phyloP scores from a whole-genome alignment of 37 sponge, comb jelly and placozoan species.

The Amphimedon queenslandica region DNA sequence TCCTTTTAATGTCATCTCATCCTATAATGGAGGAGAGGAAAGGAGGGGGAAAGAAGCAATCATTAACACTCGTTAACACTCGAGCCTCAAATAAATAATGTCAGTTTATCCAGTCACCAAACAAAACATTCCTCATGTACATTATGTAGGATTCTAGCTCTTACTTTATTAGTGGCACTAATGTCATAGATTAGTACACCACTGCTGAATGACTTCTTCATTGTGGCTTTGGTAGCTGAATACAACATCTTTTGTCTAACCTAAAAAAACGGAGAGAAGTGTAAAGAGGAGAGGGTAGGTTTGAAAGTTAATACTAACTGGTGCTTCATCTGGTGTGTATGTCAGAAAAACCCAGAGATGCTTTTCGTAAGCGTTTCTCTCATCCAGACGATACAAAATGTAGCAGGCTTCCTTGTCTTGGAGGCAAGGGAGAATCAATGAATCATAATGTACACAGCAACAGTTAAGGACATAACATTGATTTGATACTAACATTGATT shows the following conservation, averaged over 20 bases:
- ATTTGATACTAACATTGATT: too few species aligned
- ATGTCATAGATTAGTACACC: conserved; percentile 73
- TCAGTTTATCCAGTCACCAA: too few species aligned
- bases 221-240: conserved; percentile 91
- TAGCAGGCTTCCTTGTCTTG: conserved; percentile 79
- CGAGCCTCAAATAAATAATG: background rate
- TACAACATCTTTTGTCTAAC: conserved; percentile 94
- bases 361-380: conserved; percentile 47
- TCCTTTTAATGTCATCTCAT: conserved; percentile 76
- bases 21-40: conserved; percentile 18
- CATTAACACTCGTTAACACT: background rate
- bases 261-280: conserved; percentile 31
- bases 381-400: conserved; percentile 87
- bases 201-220: conserved; percentile 78
- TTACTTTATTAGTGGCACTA: conserved; percentile 58
- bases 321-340: conserved; percentile 70
- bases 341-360: conserved; percentile 83
- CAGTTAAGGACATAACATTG: conserved; percentile 10
- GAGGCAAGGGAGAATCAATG: conserved; percentile 50
- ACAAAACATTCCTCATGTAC: too few species aligned
- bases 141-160: too few species aligned
- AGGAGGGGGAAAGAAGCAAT: background rate
- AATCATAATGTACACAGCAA: conserved; percentile 49
- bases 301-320: conserved; percentile 11
- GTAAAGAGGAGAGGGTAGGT: background rate